phyloP scores from a whole-genome alignment of 2,797 vertebrate species.

The Paratrypauchen microcephalus region DNA sequence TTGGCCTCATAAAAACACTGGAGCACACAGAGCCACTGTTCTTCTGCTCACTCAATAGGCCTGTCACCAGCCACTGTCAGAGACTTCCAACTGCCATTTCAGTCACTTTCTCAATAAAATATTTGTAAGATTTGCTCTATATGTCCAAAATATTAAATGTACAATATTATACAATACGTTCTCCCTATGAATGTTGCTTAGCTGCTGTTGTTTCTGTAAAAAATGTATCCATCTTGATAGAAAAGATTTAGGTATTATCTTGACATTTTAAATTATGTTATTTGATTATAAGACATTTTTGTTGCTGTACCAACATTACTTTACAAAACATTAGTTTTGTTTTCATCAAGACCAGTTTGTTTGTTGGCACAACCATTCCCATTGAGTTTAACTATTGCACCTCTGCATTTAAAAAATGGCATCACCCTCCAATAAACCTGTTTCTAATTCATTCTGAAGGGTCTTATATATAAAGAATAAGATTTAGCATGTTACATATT shows the following conservation, averaged over 20 bases:
- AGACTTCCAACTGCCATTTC: slow-evolving; percentile 10
- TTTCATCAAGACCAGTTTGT: too few species aligned
- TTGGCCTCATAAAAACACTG: slow-evolving; percentile 60
- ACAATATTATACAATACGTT: too few species aligned
- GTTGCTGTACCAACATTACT: too few species aligned
- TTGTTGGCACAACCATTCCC: too few species aligned
- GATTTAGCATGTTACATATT: not conserved
- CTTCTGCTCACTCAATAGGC: slow-evolving; percentile 29
- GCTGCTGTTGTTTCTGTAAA: not conserved
- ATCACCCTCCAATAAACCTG: too few species aligned
- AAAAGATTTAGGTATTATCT: too few species aligned
- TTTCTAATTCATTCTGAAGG: not conserved
- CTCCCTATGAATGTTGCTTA: not conserved
- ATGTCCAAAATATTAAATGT: not conserved
- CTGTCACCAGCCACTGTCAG: slow-evolving; percentile 29
- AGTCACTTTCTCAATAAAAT: slow-evolving; percentile 12
- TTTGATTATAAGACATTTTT: not conserved
- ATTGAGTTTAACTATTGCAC: not conserved
- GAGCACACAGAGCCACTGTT: slow-evolving; percentile 42
- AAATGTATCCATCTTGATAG: too few species aligned
- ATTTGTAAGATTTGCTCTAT: not conserved
- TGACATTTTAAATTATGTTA: too few species aligned
- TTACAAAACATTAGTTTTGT: too few species aligned
- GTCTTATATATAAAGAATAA: not conserved
- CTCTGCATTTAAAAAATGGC: not conserved